Evolutionary conservation across 2,888 invertebrate species (phyloP), one percentile per base, ranked within the genome.

Genomic region (Ctena decussata): DNA sequence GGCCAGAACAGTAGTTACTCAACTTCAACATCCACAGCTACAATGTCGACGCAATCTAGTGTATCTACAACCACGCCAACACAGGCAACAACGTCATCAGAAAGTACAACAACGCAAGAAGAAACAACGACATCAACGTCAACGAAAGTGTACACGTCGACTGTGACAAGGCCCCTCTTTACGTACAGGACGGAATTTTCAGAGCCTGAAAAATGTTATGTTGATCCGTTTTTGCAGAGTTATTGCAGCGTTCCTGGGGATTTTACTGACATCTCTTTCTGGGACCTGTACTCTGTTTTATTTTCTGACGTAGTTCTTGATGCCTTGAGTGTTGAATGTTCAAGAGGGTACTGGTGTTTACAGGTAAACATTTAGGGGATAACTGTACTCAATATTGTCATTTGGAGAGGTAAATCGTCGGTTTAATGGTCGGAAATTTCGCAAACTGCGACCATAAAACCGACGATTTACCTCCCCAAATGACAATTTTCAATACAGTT

Each of bases 231-330:
- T 39, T 77, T 83, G 37, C 71, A 88, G 82, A 77, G 84, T 46
- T 85, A 80, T n/a, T 88, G 88, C 35, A 2, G 75, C 2, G 81
- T 87, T 1, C 84, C 89, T 6, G 80, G 60, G 21, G 81, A 77
- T 15, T 49, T 90, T 65, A 69, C 72, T n/a, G 87, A 83, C 46
- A 85, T 86, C 30, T 85, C 87, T 21, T 87, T 91, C 39, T 90
- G 89, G 89, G 90, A 91, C 49, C 60, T 91, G 11, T 90, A 90
- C 53, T 80, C 75, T 0, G 71, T 85, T 8, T 18, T 91, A 32
- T 91, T 91, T 73, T 89, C 90, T 18, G 88, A 89, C 71, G 75
- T 83, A 27, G 85, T 89, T 24, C 44, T 91, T 2, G 87, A 86
- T 30, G 90, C 87, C 0, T 77, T 91, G 3, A 60, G 88, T 32